Evolutionary conservation across 92 coral and sea anemone species (phyloP).

Genomic region (Anthopleura xanthogrammica): DNA sequence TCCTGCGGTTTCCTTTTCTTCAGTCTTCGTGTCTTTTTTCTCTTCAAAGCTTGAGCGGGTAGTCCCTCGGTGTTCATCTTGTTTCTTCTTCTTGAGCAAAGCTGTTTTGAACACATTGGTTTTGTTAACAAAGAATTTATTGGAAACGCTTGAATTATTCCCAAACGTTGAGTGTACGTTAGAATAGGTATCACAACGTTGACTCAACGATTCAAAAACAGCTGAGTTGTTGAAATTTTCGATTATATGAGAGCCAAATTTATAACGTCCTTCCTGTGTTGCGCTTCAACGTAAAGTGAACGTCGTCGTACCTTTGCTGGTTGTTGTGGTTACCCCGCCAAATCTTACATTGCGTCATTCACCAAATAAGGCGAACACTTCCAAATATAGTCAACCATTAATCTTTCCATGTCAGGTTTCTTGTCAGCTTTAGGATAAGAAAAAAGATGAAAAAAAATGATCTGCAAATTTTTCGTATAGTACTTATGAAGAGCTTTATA

Average conservation of each 20-base stretch:
- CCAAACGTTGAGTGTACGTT: conserved; percentile 26
- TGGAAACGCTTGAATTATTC: conserved; percentile 7
- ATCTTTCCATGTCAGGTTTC: neutral
- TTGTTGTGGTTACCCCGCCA: conserved; percentile 47
- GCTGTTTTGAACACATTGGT: conserved; percentile 33
- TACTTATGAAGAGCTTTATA: too few relatives aligned
- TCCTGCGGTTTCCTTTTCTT: conserved; percentile 66
- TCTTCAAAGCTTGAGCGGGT: conserved; percentile 36
- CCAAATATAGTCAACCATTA: conserved; percentile 9
- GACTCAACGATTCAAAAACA: neutral
- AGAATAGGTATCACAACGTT: neutral
- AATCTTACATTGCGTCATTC: conserved; percentile 21
- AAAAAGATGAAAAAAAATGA: too few relatives aligned
- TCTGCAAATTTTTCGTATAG: too few relatives aligned
- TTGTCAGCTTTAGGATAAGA: too few relatives aligned
- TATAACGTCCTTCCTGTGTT: neutral
- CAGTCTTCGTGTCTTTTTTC: conserved; percentile 69
- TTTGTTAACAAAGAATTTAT: neutral
- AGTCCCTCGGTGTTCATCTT: conserved; percentile 47
- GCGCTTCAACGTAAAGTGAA: conserved; percentile 27
- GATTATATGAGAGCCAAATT: neutral
- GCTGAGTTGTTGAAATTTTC: conserved; percentile 8
- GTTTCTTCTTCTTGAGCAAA: conserved; percentile 25
- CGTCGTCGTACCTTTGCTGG: conserved; percentile 36
- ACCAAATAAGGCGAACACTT: conserved; percentile 8